These are phyloP conservation scores for Periophthalmodon schlosseri DNA, from an alignment of 2,113 vertebrate species.

Conservation along the genomic window DNA sequence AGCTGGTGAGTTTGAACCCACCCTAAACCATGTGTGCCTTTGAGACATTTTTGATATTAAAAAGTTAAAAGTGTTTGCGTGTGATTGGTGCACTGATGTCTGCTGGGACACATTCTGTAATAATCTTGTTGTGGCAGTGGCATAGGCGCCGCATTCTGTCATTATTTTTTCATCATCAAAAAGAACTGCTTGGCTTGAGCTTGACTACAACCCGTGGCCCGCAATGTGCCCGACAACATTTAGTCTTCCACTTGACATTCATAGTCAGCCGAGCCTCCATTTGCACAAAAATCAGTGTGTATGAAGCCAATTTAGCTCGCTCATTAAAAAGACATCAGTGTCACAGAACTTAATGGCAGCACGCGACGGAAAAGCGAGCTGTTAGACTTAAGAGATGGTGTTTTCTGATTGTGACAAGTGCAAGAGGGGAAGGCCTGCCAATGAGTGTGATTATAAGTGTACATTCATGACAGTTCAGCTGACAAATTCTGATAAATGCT, in stretches of 20 bases:
- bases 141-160: neutral
- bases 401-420: conserved; percentile 57
- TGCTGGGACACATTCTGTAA: neutral
- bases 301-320: conserved; percentile 74
- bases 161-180: conserved; percentile 12
- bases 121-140: conserved; percentile 9
- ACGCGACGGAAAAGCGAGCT: conserved; percentile 56
- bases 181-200: conserved; percentile 8
- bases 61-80: neutral
- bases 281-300: conserved; percentile 69
- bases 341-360: conserved; percentile 71
- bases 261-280: conserved; percentile 65
- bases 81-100: neutral
- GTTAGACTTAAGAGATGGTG: conserved; percentile 65
- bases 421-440: conserved; percentile 38
- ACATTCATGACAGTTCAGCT: conserved; percentile 27
- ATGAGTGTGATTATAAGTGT: neutral
- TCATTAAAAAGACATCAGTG: conserved; percentile 80
- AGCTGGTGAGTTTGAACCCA: neutral
- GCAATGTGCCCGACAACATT: conserved; percentile 60
- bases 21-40: neutral
- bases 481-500: conserved; percentile 9
- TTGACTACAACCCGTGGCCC: conserved; percentile 35
- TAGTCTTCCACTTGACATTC: conserved; percentile 68
- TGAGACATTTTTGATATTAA: neutral